Evolutionary conservation across 2,797 vertebrate species (phyloP), one percentile per base, ranked within the genome.

Genomic region (Sciurus vulgaris): DNA sequence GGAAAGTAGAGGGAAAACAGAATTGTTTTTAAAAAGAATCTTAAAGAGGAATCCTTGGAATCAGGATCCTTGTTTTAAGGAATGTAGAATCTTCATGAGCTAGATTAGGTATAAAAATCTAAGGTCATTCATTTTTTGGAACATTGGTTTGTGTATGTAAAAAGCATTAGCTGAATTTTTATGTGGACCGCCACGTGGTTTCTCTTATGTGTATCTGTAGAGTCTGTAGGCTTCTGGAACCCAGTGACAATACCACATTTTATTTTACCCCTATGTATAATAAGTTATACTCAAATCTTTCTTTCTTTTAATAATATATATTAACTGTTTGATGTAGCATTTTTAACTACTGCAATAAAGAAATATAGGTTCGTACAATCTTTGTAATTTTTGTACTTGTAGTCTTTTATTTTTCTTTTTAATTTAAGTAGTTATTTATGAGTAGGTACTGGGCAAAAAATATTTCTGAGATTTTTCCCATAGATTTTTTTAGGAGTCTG

Each of bases 291-390:
- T 84, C 30, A 38, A 78, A 7, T 14, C 35, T 94, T 26, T n/a
- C 17, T 92, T 86, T 79, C 65, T 91, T 59, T 12, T 35, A n/a
- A 47, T 5, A 20, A 11, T 63, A 5, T 61, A 49, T 54, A 41
- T 22, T 72, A 17, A 8, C 67, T 90, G 28, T 47, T 38, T 93
- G 41, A 61, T 15, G 73, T 72, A 74, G 10, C 67, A 92, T 61
- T 96, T 47, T 63, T 63, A 97, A 74, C 26, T 54, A 26, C n/a
- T 74, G 47, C 17, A 93, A 33, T 94, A 82, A 74, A 85, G 54
- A 11, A 69, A 88, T 79, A 0, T 76, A 90, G 10, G 3, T 61
- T 24, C 6, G 3, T 10, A 61, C 59, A 59, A 26, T 61, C 9
- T 61, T 61, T 61, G 59, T 61, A 61, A 10, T 61, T 26, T 59